A percentile compares a stretch with the other conserved stretches of the same genome.
phyloP scores from a whole-genome alignment of 2,113 vertebrate genomes.

The Piaya cayana region DNA sequence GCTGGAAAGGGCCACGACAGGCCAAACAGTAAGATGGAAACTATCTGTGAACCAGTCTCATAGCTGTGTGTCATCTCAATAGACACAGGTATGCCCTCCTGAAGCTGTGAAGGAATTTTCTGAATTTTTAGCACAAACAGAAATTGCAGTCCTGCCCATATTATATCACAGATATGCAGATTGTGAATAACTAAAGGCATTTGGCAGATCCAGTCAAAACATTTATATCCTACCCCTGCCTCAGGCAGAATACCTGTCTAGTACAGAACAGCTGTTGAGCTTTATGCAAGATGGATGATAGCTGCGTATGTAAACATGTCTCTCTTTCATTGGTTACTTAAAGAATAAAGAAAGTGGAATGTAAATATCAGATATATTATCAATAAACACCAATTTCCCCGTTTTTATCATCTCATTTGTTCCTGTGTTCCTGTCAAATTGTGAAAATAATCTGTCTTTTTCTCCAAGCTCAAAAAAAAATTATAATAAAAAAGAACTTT shows the following conservation, averaged over 20 bases:
- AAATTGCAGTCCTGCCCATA: background rate
- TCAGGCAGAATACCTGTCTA: background rate
- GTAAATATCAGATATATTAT: background rate
- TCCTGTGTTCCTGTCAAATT: background rate
- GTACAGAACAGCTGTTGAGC: background rate
- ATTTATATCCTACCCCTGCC: background rate
- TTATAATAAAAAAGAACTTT: background rate
- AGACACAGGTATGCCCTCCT: background rate
- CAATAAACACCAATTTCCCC: background rate
- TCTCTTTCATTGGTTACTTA: background rate
- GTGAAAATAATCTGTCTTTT: background rate
- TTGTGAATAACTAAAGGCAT: background rate
- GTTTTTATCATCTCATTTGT: background rate
- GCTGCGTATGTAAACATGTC: background rate
- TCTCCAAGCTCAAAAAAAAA: background rate
- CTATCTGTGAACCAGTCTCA: background rate
- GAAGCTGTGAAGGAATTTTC: background rate
- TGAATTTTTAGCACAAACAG: background rate
- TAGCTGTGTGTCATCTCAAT: background rate
- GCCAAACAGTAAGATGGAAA: background rate
- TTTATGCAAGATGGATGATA: background rate
- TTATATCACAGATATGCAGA: background rate
- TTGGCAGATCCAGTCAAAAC: background rate
- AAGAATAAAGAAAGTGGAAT: background rate
- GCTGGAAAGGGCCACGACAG: background rate